phyloP scores from a whole-genome alignment of 2,888 invertebrate genomes.

The Pseudeuparius sepicola region DNA sequence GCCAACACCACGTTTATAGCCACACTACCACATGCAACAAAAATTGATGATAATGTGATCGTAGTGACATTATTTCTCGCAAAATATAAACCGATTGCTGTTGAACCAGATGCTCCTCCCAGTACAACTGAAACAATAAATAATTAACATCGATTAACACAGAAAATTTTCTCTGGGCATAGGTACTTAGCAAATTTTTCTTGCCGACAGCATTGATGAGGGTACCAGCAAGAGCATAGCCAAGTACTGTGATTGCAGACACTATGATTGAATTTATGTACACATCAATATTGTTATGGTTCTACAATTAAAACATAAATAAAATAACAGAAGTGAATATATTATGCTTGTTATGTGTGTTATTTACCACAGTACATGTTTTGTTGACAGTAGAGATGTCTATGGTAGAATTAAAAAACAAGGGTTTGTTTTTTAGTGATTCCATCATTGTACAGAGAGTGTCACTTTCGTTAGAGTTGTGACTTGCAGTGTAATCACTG shows the following conservation, averaged over 20 bases:
- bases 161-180: constrained; percentile 6
- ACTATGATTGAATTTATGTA: constrained; percentile 63
- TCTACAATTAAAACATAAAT: constrained; percentile 29
- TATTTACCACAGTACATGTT: too few relatives aligned
- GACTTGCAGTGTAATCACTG: constrained; percentile 28
- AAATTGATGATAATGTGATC: constrained; percentile 46
- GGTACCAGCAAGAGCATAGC: constrained; percentile 51
- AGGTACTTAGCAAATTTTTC: constrained; percentile 46
- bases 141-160: constrained; percentile 5
- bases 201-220: constrained; percentile 45
- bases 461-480: too few relatives aligned
- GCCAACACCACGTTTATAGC: constrained; percentile 50
- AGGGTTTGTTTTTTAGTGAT: too few relatives aligned
- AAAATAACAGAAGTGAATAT: too few relatives aligned
- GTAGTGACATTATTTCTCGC: constrained; percentile 45
- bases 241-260: constrained; percentile 49
- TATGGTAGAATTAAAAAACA: too few relatives aligned
- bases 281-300: constrained; percentile 37
- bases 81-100: constrained; percentile 47
- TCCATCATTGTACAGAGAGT: constrained; percentile 40
- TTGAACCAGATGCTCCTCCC: constrained; percentile 37
- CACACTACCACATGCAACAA: constrained; percentile 46
- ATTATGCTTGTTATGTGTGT: too few relatives aligned
- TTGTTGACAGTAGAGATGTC: too few relatives aligned
- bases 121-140: constrained; percentile 28